Evolutionary conservation across 1,140 invertebrate species (phyloP).

Genomic region (Glossosoma conforme): DNA sequence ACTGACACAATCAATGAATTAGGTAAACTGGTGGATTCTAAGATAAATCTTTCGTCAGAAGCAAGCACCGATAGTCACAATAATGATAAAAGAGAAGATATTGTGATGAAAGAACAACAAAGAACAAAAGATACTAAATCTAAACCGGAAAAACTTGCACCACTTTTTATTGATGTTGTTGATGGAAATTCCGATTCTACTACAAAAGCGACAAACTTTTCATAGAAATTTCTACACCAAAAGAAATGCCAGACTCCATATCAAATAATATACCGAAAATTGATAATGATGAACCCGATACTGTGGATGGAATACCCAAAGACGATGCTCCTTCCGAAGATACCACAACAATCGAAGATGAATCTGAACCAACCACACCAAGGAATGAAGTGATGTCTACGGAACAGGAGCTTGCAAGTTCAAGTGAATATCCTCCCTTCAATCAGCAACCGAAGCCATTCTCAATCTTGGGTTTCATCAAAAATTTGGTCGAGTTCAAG

Average conservation of each 20-base stretch:
- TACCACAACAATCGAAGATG: no score
- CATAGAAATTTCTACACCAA: conserved; percentile 13
- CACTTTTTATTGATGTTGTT: no score
- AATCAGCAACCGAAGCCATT: conserved; percentile 20
- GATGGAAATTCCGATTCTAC: background rate
- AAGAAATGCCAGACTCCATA: background rate
- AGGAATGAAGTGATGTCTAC: conserved; percentile 2
- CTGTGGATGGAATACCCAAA: background rate
- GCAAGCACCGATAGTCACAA: background rate
- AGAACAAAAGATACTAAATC: conserved; percentile 4
- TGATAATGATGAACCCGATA: no score
- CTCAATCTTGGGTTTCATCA: conserved; percentile 43
- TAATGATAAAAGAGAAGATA: background rate
- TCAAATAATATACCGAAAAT: no score
- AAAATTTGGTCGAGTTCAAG: conserved; percentile 46
- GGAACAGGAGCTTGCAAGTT: background rate
- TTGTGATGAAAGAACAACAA: background rate
- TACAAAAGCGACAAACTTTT: conserved; percentile 7
- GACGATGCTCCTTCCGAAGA: conserved; percentile 3
- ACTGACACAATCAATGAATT: no score
- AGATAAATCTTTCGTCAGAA: no score
- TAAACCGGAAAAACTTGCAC: background rate
- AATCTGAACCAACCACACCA: no score
- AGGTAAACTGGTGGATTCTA: no score
- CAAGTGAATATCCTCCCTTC: conserved; percentile 16